Evolutionary conservation across 2,888 invertebrate species (phyloP).

Genomic region (Falcaria lacertinaria): DNA sequence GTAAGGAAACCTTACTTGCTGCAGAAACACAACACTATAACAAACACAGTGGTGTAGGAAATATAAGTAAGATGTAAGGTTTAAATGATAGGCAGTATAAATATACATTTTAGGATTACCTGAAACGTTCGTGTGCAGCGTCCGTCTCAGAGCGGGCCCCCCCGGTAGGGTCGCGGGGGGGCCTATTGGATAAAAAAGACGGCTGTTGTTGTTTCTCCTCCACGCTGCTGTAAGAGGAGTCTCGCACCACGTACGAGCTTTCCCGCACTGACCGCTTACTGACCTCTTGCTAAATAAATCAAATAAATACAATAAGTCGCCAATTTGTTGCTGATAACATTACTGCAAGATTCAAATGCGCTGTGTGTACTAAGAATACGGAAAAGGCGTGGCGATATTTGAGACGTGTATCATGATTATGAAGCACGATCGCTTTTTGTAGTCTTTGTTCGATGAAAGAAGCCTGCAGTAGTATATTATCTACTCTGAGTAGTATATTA

Average conservation of each 20-base stretch:
- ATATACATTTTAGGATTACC: slow-evolving; percentile 30
- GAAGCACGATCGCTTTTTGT: too few species aligned
- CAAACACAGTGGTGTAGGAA: too few species aligned
- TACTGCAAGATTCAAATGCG: too few species aligned
- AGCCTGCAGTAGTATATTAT: too few species aligned
- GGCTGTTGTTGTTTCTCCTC: slow-evolving; percentile 69
- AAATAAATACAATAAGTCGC: neutral
- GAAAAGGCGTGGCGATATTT: too few species aligned
- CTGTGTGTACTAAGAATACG: too few species aligned
- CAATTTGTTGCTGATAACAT: neutral
- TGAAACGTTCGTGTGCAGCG: slow-evolving; percentile 77
- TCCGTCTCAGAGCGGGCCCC: slow-evolving; percentile 79
- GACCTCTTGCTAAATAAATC: slow-evolving; percentile 53
- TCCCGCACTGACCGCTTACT: slow-evolving; percentile 65
- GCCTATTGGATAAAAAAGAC: slow-evolving; percentile 81
- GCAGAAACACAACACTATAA: too few species aligned
- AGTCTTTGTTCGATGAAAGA: too few species aligned
- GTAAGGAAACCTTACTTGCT: too few species aligned
- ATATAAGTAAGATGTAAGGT: too few species aligned
- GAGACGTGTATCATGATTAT: too few species aligned
- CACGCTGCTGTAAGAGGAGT: slow-evolving; percentile 71
- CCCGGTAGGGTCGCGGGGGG: slow-evolving; percentile 78
- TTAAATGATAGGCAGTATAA: neutral
- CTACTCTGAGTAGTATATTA: too few species aligned
- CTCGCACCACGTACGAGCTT: slow-evolving; percentile 69